Evolutionary conservation across 1,140 invertebrate species (phyloP).

Genomic region (Tetragnatha versicolor): DNA sequence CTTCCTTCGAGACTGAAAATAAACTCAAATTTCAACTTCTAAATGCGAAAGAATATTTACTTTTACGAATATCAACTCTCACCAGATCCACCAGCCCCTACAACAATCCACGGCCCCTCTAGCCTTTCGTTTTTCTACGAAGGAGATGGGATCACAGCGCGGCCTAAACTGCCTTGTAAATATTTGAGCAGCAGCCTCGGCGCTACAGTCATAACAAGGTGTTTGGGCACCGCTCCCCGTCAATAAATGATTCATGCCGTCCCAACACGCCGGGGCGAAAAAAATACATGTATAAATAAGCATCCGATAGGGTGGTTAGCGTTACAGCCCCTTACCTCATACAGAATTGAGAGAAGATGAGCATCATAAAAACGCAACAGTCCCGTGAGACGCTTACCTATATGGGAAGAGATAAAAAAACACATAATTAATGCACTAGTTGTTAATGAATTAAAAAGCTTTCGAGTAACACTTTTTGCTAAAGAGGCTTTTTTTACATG

Average conservation of each 20-base stretch:
- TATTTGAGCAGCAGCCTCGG: slow-evolving; percentile 52
- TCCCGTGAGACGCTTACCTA: slow-evolving; percentile 13
- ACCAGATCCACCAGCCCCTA: no score
- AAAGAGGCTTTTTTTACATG: not conserved
- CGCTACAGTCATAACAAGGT: slow-evolving; percentile 49
- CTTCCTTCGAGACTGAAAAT: no score
- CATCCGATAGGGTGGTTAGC: no score
- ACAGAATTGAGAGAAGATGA: no score
- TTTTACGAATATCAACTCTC: no score
- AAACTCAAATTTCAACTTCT: no score
- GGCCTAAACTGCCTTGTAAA: slow-evolving; percentile 50
- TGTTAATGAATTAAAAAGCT: slow-evolving; percentile 19
- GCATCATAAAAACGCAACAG: no score
- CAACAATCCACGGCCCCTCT: no score
- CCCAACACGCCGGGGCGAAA: not conserved
- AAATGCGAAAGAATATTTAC: no score
- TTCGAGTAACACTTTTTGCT: not conserved
- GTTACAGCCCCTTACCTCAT: no score
- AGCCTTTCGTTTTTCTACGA: no score
- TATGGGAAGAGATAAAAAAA: slow-evolving; percentile 3
- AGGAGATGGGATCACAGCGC: slow-evolving; percentile 44
- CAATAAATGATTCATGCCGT: slow-evolving; percentile 53
- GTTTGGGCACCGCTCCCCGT: slow-evolving; percentile 45
- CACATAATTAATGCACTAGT: slow-evolving; percentile 7
- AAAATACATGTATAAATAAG: not conserved